Evolutionary conservation across 2,888 invertebrate genomes (phyloP), one percentile per base, ranked within the genome.

Genomic region (Saturnia pavonia): DNA sequence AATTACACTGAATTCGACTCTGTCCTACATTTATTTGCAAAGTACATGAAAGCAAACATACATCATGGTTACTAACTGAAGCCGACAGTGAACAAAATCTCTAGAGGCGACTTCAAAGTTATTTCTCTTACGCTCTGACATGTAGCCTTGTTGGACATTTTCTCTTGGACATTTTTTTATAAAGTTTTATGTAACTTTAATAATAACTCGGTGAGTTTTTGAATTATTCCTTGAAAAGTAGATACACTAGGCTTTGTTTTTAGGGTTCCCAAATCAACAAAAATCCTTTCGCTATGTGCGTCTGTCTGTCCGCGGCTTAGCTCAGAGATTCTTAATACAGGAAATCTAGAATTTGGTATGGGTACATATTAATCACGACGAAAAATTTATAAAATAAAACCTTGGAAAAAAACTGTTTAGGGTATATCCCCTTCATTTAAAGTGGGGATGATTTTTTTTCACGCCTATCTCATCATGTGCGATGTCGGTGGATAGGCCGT

Each of bases 1-100:
- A 9, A 42, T 40, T 60, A 63, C 1, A 16, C n/a, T 54, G 65
- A 70, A 54, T 75, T 63, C 75, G 75, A 70, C 77, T 68, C 70
- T 71, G 75, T 66, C 67, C 75, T 78, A 80, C 81, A 81, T 82
- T 80, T 79, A 81, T 80, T 76, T 73, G 75, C 67, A 74, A 73
- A 80, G 80, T 80, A 79, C 82, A 81, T 85, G 83, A 84, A 84
- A 82, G 82, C 82, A 75, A 75, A 80, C 83, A 86, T 87, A 85
- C 81, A 88, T 87, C 82, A 85, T 75, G 75, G 72, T 69, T 68
- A 73, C 77, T 83, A 83, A 84, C 83, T 82, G 81, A 68, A 74
- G 75, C 73, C 79, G 85, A 85, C 83, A 70, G 51, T 45, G 65
- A 66, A 70, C 70, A 65, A 27, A 40, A 42, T 66, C 66, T 65